Percentiles rank a stretch among this genome's conserved stretches.
Conservation (phyloP, 2,797 vertebrate genomes). For the Malacoctenus gilli region DNA sequence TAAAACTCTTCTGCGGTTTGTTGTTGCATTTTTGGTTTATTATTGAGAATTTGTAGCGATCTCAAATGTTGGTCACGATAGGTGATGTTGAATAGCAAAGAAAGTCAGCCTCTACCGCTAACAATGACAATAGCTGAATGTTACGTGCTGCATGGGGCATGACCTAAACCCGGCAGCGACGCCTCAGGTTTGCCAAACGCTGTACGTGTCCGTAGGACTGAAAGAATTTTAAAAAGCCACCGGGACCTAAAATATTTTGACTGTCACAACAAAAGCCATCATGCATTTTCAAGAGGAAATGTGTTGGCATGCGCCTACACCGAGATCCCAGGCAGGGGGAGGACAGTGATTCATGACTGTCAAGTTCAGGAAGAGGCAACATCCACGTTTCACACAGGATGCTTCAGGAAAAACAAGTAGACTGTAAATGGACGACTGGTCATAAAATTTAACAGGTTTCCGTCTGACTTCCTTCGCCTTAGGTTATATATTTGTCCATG, state of each 20-base stretch:
- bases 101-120: too few relatives aligned
- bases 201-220: background rate
- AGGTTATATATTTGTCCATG: conserved; percentile 35
- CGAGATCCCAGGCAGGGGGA: conserved; percentile 46
- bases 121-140: too few relatives aligned
- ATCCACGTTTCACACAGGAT: conserved; percentile 73
- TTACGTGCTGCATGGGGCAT: too few relatives aligned
- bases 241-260: conserved; percentile 30
- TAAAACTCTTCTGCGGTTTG: too few relatives aligned
- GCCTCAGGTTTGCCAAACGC: too few relatives aligned
- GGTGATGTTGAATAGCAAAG: too few relatives aligned
- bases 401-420: conserved; percentile 61
- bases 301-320: conserved; percentile 50
- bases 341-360: conserved; percentile 65
- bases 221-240: background rate
- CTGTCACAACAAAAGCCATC: conserved; percentile 49
- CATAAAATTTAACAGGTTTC: conserved; percentile 65
- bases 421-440: conserved; percentile 59
- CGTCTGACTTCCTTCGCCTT: conserved; percentile 30
- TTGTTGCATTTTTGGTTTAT: too few relatives aligned
- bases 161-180: too few relatives aligned
- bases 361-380: conserved; percentile 69
- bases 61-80: too few relatives aligned
- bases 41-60: too few relatives aligned
- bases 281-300: conserved; percentile 49